Conservation (phyloP, 2,797 vertebrate species). For the Percopsis omiscomaycus region DNA sequence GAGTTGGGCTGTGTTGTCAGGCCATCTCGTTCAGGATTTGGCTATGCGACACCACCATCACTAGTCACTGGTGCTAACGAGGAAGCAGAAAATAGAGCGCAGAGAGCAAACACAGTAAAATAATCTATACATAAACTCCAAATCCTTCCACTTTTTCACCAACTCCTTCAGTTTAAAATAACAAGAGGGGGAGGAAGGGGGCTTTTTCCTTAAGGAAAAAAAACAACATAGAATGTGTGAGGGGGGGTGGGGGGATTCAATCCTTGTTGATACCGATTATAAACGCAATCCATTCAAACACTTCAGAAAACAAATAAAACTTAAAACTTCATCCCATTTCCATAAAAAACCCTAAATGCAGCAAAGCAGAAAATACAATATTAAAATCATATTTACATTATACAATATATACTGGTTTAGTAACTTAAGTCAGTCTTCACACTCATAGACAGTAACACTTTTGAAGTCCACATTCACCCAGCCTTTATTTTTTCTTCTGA, state of each 20-base stretch:
- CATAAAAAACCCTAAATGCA: conserved; percentile 60
- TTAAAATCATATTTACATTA: conserved; percentile 70
- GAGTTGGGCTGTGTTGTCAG: conserved; percentile 27
- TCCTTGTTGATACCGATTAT: conserved; percentile 27
- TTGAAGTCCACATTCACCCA: conserved; percentile 9
- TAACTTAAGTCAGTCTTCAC: conserved; percentile 45
- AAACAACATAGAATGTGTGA: conserved; percentile 27
- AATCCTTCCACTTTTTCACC: conserved; percentile 34
- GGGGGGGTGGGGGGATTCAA: conserved; percentile 32
- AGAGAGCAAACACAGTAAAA: conserved; percentile 65
- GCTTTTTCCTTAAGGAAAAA: conserved; percentile 35
- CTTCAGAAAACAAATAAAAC: conserved; percentile 65
- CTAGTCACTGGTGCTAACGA: conserved; percentile 34
- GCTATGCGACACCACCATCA: conserved; percentile 41
- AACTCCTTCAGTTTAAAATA: conserved; percentile 36
- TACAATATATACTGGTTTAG: conserved; percentile 58
- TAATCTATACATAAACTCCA: conserved; percentile 48
- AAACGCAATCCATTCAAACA: conserved; percentile 67
- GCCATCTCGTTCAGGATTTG: conserved; percentile 55
- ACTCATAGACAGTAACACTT: conserved; percentile 36
- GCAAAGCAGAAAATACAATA: conserved; percentile 70
- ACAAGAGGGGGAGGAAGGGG: conserved; percentile 35
- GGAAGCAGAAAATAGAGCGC: conserved; percentile 53
- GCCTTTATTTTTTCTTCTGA: conserved; percentile 26
- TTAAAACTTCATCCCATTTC: conserved; percentile 51